Evolutionary conservation across 1,140 invertebrate genomes (phyloP).

Genomic region (Lucilia cuprina): DNA sequence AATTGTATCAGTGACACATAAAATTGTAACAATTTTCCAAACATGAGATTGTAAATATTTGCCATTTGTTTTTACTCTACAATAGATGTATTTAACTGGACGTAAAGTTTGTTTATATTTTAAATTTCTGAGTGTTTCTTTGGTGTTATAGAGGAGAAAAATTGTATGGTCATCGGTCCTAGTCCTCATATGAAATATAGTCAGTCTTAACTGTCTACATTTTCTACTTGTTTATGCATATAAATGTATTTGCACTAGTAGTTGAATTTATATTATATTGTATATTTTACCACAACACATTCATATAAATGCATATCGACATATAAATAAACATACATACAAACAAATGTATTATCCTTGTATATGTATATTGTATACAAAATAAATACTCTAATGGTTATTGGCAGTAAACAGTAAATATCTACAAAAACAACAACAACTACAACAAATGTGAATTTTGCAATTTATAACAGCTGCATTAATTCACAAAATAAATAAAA

Average conservation of each 20-base stretch:
- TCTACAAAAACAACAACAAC: neutral
- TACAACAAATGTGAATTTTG: conserved; percentile 19
- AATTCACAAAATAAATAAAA: conserved; percentile 19
- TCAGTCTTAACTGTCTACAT: too few species aligned
- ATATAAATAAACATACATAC: neutral
- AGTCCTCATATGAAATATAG: too few species aligned
- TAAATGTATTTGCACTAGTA: neutral
- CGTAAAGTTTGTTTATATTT: neutral
- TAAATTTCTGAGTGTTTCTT: too few species aligned
- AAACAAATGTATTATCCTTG: too few species aligned
- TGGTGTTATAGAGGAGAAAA: too few species aligned
- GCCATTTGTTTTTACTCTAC: neutral
- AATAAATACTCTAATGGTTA: conserved; percentile 21
- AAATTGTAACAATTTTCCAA: conserved; percentile 1
- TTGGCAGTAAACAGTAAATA: conserved; percentile 18
- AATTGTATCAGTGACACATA: conserved; percentile 11
- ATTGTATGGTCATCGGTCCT: too few species aligned
- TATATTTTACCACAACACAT: neutral
- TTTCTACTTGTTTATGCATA: neutral
- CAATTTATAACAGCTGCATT: conserved; percentile 25
- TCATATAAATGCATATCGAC: neutral
- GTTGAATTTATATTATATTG: neutral
- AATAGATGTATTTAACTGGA: neutral
- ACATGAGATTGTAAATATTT: conserved; percentile 2
- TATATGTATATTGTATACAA: neutral